Evolutionary conservation across 2,888 invertebrate species (phyloP).

Genomic region (Philereme transversata): DNA sequence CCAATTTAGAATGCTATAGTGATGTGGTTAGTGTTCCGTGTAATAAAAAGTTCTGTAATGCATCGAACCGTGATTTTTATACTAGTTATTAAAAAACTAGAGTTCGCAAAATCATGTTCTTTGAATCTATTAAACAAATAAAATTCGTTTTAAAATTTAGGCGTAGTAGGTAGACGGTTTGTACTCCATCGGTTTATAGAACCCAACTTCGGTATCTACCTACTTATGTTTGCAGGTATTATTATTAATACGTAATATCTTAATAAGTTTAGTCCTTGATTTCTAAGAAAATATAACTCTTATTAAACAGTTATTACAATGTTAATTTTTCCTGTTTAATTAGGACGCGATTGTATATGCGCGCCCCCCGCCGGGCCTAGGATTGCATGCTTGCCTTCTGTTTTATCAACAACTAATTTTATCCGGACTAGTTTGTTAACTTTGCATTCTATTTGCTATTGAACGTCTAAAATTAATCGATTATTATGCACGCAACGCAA

Average conservation of each 20-base stretch:
- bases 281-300: not conserved
- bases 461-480: slow-evolving; percentile 26
- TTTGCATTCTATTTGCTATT: slow-evolving; percentile 31
- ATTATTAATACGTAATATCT: not conserved
- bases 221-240: too few species aligned
- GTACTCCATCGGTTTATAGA: too few species aligned
- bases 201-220: too few species aligned
- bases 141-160: not conserved
- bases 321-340: slow-evolving; percentile 30
- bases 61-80: not conserved
- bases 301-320: slow-evolving; percentile 15
- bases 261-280: too few species aligned
- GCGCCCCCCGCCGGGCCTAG: slow-evolving; percentile 35
- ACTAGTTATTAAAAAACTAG: too few species aligned
- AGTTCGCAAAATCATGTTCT: not conserved
- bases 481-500: slow-evolving; percentile 25
- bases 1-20: slow-evolving; percentile 20
- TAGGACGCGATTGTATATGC: slow-evolving; percentile 27
- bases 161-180: too few species aligned
- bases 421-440: slow-evolving; percentile 26
- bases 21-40: slow-evolving; percentile 7
- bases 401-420: slow-evolving; percentile 33
- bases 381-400: slow-evolving; percentile 37
- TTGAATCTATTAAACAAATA: not conserved
- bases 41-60: slow-evolving; percentile 5